These are phyloP conservation scores for Orientallactaga sibirica DNA, from an alignment of 2,797 vertebrate species.

Conservation along the genomic window DNA sequence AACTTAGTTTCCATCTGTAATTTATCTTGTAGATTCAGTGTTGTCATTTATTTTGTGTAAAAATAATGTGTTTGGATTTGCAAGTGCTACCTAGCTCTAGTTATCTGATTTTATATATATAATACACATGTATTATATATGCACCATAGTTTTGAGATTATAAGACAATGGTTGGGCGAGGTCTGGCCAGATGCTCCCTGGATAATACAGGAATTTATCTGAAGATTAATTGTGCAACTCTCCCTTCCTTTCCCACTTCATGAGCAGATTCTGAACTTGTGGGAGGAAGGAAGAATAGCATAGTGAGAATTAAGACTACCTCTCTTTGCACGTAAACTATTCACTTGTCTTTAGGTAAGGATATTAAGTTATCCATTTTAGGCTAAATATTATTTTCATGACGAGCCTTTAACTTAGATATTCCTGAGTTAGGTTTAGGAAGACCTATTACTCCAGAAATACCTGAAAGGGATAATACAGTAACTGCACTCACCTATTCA, in stretches of 20 bases:
- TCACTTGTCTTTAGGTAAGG: constrained; percentile 42
- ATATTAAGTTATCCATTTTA: constrained; percentile 21
- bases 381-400: constrained; percentile 60
- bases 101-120: constrained; percentile 48
- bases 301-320: constrained; percentile 36
- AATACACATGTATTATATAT: no score
- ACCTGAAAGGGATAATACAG: neutral
- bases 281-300: neutral
- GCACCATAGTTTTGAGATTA: neutral
- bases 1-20: constrained; percentile 49
- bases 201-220: constrained; percentile 6
- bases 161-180: neutral
- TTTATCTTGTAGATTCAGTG: constrained; percentile 22
- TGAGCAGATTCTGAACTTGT: neutral
- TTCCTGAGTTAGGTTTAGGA: constrained; percentile 16
- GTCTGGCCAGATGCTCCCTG: constrained; percentile 26
- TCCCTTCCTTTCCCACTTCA: neutral
- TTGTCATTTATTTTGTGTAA: constrained; percentile 62
- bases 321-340: constrained; percentile 28
- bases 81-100: constrained; percentile 60
- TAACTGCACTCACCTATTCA: neutral
- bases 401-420: constrained; percentile 50
- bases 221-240: constrained; percentile 28
- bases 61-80: neutral
- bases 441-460: constrained; percentile 38